phyloP scores from a whole-genome alignment of 1,140 invertebrate genomes.

The Spodoptera litura region DNA sequence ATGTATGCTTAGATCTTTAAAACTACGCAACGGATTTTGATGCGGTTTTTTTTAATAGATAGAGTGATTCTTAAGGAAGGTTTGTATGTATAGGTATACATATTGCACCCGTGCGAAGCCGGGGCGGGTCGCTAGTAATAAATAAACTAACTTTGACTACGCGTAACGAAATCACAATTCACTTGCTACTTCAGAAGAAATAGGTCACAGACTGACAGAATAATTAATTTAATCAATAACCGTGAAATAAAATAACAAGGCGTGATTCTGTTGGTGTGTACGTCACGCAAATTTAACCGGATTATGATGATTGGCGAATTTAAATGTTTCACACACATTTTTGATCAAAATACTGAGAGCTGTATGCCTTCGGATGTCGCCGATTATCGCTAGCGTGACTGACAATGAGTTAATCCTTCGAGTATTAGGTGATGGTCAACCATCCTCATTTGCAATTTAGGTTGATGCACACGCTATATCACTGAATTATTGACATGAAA shows the following conservation, averaged over 20 bases:
- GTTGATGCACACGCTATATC: conserved; percentile 7
- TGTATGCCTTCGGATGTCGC: conserved; percentile 45
- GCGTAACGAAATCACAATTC: background rate
- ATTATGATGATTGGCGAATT: conserved; percentile 15
- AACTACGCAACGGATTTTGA: too few species aligned
- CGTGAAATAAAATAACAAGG: conserved; percentile 19
- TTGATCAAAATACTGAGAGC: conserved; percentile 17
- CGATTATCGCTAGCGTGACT: conserved; percentile 48
- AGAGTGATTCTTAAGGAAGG: too few species aligned
- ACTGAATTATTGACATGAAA: background rate
- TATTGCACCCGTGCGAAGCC: too few species aligned
- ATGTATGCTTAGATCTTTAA: too few species aligned
- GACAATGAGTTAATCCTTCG: conserved; percentile 49
- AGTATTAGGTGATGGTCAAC: conserved; percentile 55
- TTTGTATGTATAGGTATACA: too few species aligned
- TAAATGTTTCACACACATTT: conserved; percentile 31
- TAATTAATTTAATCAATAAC: conserved; percentile 20
- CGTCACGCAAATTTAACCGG: conserved; percentile 25
- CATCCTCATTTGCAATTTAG: conserved; percentile 45
- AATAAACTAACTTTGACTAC: background rate
- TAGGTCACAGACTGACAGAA: background rate
- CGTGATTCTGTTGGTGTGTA: background rate
- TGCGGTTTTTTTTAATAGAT: too few species aligned
- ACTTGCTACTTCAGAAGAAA: conserved; percentile 1
- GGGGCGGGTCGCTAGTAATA: too few species aligned